These are phyloP conservation scores for Noctuana brunneofusca DNA, from an alignment of 2,888 invertebrate species.

Conservation along the genomic window DNA sequence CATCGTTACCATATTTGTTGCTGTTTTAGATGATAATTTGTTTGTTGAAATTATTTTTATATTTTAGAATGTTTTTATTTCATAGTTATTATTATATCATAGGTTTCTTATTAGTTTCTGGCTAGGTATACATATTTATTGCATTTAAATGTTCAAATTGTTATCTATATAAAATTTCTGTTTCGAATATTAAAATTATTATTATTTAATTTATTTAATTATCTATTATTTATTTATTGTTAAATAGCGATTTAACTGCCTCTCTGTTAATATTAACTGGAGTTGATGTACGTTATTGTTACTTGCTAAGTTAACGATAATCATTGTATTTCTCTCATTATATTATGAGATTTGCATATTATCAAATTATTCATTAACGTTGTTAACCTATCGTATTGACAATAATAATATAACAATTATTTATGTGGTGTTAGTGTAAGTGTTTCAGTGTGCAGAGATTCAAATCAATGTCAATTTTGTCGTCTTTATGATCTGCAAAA, in stretches of 20 bases:
- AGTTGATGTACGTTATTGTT: background rate
- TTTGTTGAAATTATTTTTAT: constrained; percentile 22
- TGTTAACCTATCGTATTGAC: constrained; percentile 52
- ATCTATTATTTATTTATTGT: background rate
- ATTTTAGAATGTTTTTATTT: constrained; percentile 7
- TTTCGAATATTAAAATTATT: background rate
- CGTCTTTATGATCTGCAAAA: constrained; percentile 5
- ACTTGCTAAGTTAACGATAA: background rate
- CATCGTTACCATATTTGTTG: constrained; percentile 37
- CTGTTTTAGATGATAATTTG: constrained; percentile 26
- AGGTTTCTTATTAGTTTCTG: constrained; percentile 4
- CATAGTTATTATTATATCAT: background rate
- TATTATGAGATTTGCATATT: constrained; percentile 2
- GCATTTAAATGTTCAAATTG: constrained; percentile 18
- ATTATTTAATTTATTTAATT: background rate
- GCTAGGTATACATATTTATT: constrained; percentile 14
- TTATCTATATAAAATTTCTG: background rate
- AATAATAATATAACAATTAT: constrained; percentile 49
- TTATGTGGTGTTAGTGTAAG: constrained; percentile 44
- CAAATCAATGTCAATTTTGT: constrained; percentile 42
- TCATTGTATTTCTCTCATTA: background rate
- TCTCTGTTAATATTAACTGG: constrained; percentile 18
- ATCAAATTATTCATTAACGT: constrained; percentile 32
- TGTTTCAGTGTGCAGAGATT: constrained; percentile 28
- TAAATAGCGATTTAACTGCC: constrained; percentile 1